Conservation (phyloP, 2,797 vertebrate genomes). For the Takifugu ocellatus region DNA sequence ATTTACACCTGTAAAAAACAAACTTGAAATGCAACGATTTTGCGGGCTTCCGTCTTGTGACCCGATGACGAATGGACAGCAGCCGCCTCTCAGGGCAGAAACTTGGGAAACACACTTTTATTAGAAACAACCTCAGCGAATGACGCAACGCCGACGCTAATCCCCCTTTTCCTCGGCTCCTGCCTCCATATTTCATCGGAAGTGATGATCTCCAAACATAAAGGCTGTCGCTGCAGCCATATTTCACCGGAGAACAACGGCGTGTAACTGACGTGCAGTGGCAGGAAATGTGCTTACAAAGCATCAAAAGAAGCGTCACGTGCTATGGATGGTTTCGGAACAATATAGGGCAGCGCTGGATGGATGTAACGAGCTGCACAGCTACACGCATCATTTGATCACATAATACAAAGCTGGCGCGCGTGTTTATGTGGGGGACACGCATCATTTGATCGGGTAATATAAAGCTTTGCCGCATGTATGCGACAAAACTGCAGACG, state of each 20-base stretch:
- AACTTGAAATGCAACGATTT: too few relatives aligned
- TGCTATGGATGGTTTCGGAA: constrained; percentile 65
- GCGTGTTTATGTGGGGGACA: constrained; percentile 50
- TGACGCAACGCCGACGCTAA: constrained; percentile 66
- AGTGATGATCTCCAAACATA: constrained; percentile 67
- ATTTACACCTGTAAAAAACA: constrained; percentile 21
- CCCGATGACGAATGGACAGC: constrained; percentile 63
- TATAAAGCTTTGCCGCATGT: constrained; percentile 54
- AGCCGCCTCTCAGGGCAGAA: constrained; percentile 55
- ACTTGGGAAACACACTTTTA: constrained; percentile 64
- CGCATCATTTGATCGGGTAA: constrained; percentile 68
- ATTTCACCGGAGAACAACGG: constrained; percentile 71
- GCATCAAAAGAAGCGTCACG: constrained; percentile 72
- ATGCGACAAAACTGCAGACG: constrained; percentile 49
- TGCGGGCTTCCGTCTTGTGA: constrained; percentile 9
- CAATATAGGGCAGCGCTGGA: constrained; percentile 64
- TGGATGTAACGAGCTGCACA: constrained; percentile 70
- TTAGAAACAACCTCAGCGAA: constrained; percentile 65
- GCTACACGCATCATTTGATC: constrained; percentile 73
- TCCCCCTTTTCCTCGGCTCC: constrained; percentile 41
- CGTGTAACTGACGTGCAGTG: constrained; percentile 58
- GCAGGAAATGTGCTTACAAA: constrained; percentile 72
- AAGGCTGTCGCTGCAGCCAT: constrained; percentile 63
- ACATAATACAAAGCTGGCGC: constrained; percentile 66
- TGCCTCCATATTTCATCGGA: constrained; percentile 68